Percentiles rank a stretch among this genome's conserved stretches.
Conservation (phyloP, 2,797 vertebrate species). For the Pterois miles region DNA sequence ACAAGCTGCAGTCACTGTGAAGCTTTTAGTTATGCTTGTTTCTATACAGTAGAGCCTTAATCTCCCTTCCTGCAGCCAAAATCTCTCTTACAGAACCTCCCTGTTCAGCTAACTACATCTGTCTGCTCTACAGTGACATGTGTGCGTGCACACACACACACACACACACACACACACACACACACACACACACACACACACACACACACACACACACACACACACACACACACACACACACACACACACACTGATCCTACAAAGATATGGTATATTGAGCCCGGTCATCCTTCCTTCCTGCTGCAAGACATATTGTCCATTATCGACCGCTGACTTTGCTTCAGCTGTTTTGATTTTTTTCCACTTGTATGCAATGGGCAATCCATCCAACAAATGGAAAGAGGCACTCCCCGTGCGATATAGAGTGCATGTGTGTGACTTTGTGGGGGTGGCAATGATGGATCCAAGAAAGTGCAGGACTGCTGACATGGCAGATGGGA, state of each 20-base stretch:
- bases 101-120: conserved; percentile 56
- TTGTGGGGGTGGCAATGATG: conserved; percentile 57
- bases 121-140: conserved; percentile 43
- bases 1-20: conserved; percentile 37
- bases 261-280: conserved; percentile 36
- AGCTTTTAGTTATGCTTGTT: conserved; percentile 44
- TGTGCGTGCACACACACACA: conserved; percentile 1
- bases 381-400: conserved; percentile 59
- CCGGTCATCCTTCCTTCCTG: conserved; percentile 50
- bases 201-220: conserved; percentile 3
- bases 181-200: neutral
- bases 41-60: conserved; percentile 36
- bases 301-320: conserved; percentile 53
- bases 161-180: conserved; percentile 16
- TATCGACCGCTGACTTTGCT: conserved; percentile 35
- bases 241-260: conserved; percentile 27
- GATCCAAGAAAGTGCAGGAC: conserved; percentile 61
- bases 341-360: conserved; percentile 70
- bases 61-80: conserved; percentile 30
- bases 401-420: conserved; percentile 26
- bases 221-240: conserved; percentile 6
- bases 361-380: conserved; percentile 32
- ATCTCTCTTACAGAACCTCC: conserved; percentile 41
- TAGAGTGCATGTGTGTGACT: conserved; percentile 36
- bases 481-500: conserved; percentile 76